Base-by-base conservation (phyloP, 1,140 invertebrate genomes). In the Brevipalpus yothersi region DNA sequence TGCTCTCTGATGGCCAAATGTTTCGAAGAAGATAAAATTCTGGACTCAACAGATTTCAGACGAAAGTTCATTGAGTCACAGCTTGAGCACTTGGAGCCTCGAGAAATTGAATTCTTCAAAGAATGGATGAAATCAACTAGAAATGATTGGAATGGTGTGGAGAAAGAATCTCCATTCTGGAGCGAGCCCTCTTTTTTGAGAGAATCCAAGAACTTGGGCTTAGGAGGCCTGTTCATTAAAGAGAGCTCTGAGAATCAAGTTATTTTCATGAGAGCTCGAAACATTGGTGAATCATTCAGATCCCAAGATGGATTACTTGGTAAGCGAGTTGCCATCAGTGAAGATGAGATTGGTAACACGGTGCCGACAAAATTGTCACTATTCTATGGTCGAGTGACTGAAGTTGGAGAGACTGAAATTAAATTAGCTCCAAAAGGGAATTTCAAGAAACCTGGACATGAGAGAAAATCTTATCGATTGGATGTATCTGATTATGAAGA, bases 61-160 rank as follows among this genome's bases (percentile, higher is more conserved):
- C 17, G 63, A 40, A 60, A 66, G n/a, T 10, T 57, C 8, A 72
- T 76, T 21, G 70, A 77, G 15, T 63, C 75, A 15, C 70, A 79
- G 2, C 68, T 81, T 4, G 69, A 70, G 0, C 80, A 88, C 68
- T 72, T 92, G 19, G 72, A 70, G 3, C 55, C 69, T 1, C 63
- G 69, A 10, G 84, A 94, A 67, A 75, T 86, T 10, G 72, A 80
- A 43, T 94, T 88, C 69, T 84, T 91, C 67, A 71, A 80, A 15
- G 79, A 81, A 56, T 93, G 87, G 87, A 77, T 78, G 31, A 72
- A 77, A 7, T 91, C 15, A 89, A 93, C 70, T 76, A 80, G 56
- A 68, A 58, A 56, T 69, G 56, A 47, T 10, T 51, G 13, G 51
- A 51, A 66, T 65, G 7, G 63, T 66, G 41, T 73, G 71, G 58